A percentile compares a stretch with the other conserved stretches of the same genome.
These are phyloP conservation scores for Liolophura sinensis DNA, from an alignment of 1,140 invertebrate species.

Conservation along the genomic window DNA sequence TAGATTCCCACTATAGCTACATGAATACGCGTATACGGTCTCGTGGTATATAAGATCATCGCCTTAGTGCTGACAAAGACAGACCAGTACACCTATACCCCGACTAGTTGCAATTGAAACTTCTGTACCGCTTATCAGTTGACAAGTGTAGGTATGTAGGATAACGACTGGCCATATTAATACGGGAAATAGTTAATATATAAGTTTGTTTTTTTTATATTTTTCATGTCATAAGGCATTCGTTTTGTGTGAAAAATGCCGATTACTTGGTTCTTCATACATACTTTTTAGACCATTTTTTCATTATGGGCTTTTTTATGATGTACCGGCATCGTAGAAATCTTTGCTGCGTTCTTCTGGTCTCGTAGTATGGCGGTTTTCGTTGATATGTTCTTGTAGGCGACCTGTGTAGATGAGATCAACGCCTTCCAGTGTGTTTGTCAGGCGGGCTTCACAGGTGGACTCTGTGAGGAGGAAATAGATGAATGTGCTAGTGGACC, in stretches of 20 bases:
- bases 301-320: too few relatives aligned
- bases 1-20: background rate
- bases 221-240: too few relatives aligned
- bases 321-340: background rate
- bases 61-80: background rate
- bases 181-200: background rate
- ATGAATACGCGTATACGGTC: too few relatives aligned
- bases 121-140: background rate
- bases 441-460: conserved; percentile 18
- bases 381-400: conserved; percentile 3
- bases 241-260: background rate
- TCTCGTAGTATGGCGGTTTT: background rate
- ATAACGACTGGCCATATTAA: too few relatives aligned
- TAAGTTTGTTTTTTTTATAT: too few relatives aligned
- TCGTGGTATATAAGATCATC: too few relatives aligned
- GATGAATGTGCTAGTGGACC: conserved; percentile 16
- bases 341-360: conserved; percentile 4
- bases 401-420: conserved; percentile 25
- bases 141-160: too few relatives aligned
- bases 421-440: conserved; percentile 30
- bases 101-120: too few relatives aligned
- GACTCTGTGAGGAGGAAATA: conserved; percentile 20
- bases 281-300: too few relatives aligned
- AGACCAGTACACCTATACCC: too few relatives aligned
- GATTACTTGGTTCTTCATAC: background rate